Base-by-base conservation (phyloP, 2,113 vertebrate genomes). In the Boleophthalmus pectinirostris region DNA sequence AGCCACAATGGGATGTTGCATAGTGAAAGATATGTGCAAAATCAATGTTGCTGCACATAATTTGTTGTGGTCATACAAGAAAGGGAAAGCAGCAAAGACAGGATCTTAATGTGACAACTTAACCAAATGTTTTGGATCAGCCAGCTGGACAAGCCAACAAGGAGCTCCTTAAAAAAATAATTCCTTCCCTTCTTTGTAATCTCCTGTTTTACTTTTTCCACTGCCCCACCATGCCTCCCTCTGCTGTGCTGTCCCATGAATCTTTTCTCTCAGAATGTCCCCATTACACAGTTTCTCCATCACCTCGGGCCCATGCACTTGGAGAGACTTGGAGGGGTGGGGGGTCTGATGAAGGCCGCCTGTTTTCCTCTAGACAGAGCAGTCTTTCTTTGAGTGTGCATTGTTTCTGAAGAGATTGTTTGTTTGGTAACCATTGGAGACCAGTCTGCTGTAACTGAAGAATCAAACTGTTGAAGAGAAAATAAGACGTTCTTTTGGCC, bases 241-340 rank as follows among this genome's bases (percentile, higher is more conserved):
- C 43, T 25, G 45, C 65, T 66, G n/a, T 16, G n/a, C 65, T 66
- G 65, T 66, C 65, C 43, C 65, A 66, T 47, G 38, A 65, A 65
- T 38, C 63, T 21, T 65, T 43, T 65, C 63, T 65, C 29, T 65
- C 18, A 43, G 47, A 66, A 66, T 66, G 65, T 66, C 43, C 16
- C 65, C 65, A 46, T 66, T 66, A 66, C 65, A 66, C 43, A 66
- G 65, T 66, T 47, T 66, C 65, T 66, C 65, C 65, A 66, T 66
- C 65, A 47, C 65, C 65, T 23, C 65, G 43, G 65, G 65, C 38
- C 65, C 21, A 9, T 25, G 8, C n/a, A 66, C 21, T 21, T 24
- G 65, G 43, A 66, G 64, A 21, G 35, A 15, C 20, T 18, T 35
- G 25, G 57, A 13, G 65, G 20, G n/a, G 35, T 10, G 35, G 43